phyloP scores from a whole-genome alignment of 2,888 invertebrate genomes.

The Pammene fasciana region DNA sequence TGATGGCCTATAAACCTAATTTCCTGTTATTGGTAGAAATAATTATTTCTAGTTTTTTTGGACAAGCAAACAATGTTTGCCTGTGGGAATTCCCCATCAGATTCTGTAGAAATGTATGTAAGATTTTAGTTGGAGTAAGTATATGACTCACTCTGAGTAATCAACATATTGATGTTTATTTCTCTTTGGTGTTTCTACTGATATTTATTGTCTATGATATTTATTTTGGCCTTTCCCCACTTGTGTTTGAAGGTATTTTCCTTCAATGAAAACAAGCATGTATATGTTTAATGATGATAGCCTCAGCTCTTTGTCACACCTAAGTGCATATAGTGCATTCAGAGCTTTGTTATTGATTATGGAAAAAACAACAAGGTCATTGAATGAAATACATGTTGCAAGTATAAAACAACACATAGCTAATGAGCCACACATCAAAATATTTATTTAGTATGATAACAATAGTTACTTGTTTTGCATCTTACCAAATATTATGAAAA shows the following conservation, averaged over 20 bases:
- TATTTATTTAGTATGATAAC: too few species aligned
- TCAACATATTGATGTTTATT: conserved; percentile 16
- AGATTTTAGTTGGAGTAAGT: background rate
- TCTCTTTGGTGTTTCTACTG: background rate
- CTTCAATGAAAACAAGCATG: background rate
- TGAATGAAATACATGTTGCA: too few species aligned
- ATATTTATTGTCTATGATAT: background rate
- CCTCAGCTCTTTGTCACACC: too few species aligned
- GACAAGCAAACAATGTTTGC: background rate
- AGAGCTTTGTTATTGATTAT: too few species aligned
- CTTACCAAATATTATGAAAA: too few species aligned
- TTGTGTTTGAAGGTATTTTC: background rate
- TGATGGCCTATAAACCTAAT: conserved; percentile 54
- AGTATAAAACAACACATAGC: too few species aligned
- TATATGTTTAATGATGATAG: too few species aligned
- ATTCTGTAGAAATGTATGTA: background rate
- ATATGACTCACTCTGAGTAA: conserved; percentile 38
- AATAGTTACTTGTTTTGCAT: too few species aligned
- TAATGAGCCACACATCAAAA: too few species aligned
- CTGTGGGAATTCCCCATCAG: conserved; percentile 10
- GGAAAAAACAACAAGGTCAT: too few species aligned
- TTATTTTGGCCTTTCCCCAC: background rate
- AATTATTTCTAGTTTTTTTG: background rate
- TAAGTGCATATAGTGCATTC: too few species aligned
- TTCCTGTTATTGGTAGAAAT: conserved; percentile 38